Evolutionary conservation across 2,797 vertebrate species (phyloP).

Genomic region (Sebastes dallii): DNA sequence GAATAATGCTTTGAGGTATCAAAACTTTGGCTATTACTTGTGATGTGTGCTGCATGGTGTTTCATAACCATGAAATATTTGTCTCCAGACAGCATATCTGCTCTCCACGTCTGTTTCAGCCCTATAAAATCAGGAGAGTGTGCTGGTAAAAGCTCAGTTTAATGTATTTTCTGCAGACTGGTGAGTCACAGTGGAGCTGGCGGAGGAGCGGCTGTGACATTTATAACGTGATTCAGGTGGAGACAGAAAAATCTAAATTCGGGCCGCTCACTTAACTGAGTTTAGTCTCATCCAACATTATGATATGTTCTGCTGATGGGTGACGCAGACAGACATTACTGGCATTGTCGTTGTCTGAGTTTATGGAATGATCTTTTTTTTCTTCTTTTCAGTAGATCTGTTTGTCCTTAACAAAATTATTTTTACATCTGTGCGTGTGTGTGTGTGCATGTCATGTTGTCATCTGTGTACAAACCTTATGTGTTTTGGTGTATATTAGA

Average conservation of each 20-base stretch:
- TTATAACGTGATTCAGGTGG: constrained; percentile 31
- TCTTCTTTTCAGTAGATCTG: not conserved
- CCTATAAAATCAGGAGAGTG: constrained; percentile 25
- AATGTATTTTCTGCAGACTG: not conserved
- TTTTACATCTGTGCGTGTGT: too few species aligned
- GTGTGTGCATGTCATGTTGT: not conserved
- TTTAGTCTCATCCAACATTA: constrained; percentile 18
- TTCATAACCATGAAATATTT: not conserved
- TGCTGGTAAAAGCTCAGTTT: constrained; percentile 16
- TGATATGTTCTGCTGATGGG: not conserved
- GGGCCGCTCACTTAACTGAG: not conserved
- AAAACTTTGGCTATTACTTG: not conserved
- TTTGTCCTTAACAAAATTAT: not conserved
- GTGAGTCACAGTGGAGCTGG: constrained; percentile 34
- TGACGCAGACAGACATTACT: not conserved
- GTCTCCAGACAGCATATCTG: not conserved
- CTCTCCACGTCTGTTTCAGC: constrained; percentile 4
- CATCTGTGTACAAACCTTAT: not conserved
- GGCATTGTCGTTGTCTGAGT: not conserved
- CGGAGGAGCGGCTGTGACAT: constrained; percentile 31
- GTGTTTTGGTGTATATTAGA: too few species aligned
- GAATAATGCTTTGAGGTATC: not conserved
- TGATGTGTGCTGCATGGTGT: not conserved
- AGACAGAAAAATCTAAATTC: constrained; percentile 5
- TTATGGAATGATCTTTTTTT: not conserved